Percentiles rank a stretch among this genome's conserved stretches.
Evolutionary conservation across 2,113 vertebrate species (phyloP).

Genomic region (Pimephales promelas): DNA sequence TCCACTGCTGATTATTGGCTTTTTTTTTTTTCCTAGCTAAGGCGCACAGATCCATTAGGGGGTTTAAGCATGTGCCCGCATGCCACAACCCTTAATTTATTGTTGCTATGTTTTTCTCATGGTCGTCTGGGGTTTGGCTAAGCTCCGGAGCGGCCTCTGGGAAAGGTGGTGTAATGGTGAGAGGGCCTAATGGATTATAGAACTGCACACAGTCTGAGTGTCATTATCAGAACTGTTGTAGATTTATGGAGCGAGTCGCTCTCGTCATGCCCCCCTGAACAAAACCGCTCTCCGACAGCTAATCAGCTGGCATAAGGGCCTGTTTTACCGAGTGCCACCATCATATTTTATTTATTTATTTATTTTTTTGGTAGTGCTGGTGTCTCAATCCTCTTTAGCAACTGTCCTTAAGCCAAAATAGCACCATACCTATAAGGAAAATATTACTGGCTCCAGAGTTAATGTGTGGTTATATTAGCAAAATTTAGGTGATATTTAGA

Average conservation of each 20-base stretch:
- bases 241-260: constrained; percentile 52
- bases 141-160: constrained; percentile 7
- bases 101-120: constrained; percentile 21
- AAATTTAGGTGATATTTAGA: background rate
- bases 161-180: constrained; percentile 35
- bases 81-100: constrained; percentile 40
- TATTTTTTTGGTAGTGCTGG: background rate
- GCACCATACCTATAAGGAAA: constrained; percentile 39
- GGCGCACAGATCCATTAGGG: constrained; percentile 19
- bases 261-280: constrained; percentile 30
- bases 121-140: constrained; percentile 31
- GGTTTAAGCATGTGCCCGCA: constrained; percentile 20
- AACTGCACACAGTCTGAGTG: constrained; percentile 54
- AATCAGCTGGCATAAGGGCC: constrained; percentile 40
- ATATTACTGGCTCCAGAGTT: background rate
- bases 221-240: constrained; percentile 60
- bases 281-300: constrained; percentile 32
- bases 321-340: background rate
- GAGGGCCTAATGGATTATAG: constrained; percentile 57
- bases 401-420: constrained; percentile 70
- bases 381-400: constrained; percentile 68
- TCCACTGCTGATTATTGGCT: constrained; percentile 12
- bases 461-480: background rate
- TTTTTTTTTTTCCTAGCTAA: constrained; percentile 4
- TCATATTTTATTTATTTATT: background rate